A percentile compares a stretch with the other conserved stretches of the same genome.
Evolutionary conservation across 2,113 vertebrate genomes (phyloP).

Genomic region (Hemiprocne comata): DNA sequence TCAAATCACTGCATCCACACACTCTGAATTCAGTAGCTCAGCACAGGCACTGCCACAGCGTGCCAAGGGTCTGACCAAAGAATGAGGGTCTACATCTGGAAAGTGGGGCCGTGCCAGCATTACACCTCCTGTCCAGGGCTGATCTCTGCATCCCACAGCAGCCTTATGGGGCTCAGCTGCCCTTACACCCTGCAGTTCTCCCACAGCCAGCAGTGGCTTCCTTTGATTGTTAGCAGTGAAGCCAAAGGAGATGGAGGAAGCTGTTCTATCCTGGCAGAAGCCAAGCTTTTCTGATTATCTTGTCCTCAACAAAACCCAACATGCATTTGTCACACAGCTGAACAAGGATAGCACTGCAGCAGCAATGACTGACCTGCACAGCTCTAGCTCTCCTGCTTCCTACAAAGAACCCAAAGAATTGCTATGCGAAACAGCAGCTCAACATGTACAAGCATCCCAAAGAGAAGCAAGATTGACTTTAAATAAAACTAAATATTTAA

Average conservation of each 20-base stretch:
- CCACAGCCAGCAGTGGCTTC: neutral
- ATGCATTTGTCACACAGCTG: neutral
- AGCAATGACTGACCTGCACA: neutral
- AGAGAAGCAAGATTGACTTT: neutral
- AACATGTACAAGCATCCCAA: neutral
- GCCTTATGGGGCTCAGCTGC: accelerated
- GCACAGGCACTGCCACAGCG: neutral
- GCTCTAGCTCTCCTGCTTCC: neutral
- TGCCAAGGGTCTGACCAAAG: neutral
- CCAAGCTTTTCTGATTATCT: neutral
- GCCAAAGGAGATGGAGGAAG: neutral
- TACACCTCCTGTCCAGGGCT: accelerated
- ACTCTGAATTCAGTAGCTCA: neutral
- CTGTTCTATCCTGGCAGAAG: neutral
- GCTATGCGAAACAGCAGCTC: neutral
- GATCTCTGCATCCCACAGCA: neutral
- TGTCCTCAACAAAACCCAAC: neutral
- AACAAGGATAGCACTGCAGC: neutral
- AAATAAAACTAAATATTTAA: neutral
- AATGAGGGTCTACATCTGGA: neutral
- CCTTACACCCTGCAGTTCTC: neutral
- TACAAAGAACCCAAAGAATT: neutral
- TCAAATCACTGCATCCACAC: neutral
- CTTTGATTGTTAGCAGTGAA: neutral
- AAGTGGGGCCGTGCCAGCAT: accelerated